Percentiles rank a stretch among this genome's conserved stretches.
These are phyloP conservation scores for Regulus satrapa DNA, from an alignment of 2,113 vertebrate species.

Conservation along the genomic window DNA sequence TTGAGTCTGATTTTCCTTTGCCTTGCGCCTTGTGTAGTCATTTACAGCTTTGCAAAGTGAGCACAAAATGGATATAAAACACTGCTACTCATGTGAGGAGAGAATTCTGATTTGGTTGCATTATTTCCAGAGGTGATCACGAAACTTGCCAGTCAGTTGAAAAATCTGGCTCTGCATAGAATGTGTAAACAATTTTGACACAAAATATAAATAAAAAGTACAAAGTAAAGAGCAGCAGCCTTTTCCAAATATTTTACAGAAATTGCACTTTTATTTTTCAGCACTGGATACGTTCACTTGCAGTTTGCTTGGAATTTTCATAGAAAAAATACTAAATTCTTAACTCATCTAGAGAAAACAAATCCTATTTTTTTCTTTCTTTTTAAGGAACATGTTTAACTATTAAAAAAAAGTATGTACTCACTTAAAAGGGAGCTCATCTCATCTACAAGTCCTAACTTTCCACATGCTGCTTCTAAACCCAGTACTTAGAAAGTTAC, in stretches of 20 bases:
- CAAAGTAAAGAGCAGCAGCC: neutral
- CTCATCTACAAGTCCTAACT: neutral
- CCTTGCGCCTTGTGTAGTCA: conserved; percentile 32
- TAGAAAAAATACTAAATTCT: neutral
- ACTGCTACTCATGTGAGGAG: neutral
- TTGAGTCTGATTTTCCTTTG: conserved; percentile 11
- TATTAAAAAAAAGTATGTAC: neutral
- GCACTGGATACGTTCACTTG: neutral
- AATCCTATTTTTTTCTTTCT: neutral
- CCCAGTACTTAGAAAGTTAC: neutral
- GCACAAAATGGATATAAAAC: conserved; percentile 28
- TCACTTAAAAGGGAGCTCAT: neutral
- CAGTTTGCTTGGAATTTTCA: neutral
- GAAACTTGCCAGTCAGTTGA: neutral
- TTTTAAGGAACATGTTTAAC: neutral
- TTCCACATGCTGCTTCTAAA: neutral
- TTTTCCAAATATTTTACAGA: neutral
- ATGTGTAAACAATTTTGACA: conserved; percentile 13
- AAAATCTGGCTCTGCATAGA: neutral
- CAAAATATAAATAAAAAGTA: no score
- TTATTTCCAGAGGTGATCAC: conserved; percentile 36
- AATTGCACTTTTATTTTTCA: neutral
- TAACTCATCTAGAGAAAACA: neutral
- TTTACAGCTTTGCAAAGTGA: conserved; percentile 34
- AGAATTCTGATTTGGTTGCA: conserved; percentile 25